phyloP scores from a whole-genome alignment of 2,113 vertebrate genomes.

The Varanus komodoensis region DNA sequence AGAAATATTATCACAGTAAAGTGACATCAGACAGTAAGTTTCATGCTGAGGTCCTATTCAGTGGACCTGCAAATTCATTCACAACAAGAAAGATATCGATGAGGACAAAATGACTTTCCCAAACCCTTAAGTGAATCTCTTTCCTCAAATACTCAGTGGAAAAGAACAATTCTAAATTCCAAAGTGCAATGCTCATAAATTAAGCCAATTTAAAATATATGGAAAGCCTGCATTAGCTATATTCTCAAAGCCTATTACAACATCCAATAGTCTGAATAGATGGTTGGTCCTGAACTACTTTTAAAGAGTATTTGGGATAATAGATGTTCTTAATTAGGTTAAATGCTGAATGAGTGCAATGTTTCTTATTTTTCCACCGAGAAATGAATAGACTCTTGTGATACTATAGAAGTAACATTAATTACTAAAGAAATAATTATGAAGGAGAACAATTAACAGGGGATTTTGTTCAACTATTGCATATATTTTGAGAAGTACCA shows the following conservation, averaged over 20 bases:
- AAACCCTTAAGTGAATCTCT: not conserved
- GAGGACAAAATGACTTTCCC: not conserved
- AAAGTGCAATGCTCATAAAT: not conserved
- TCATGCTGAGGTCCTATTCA: not conserved
- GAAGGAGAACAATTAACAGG: not conserved
- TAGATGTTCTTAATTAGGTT: slow-evolving; percentile 21
- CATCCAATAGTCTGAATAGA: slow-evolving; percentile 1
- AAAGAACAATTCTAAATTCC: not conserved
- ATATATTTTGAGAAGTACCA: not conserved
- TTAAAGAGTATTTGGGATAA: not conserved
- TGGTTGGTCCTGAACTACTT: slow-evolving; percentile 5
- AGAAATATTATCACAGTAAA: not conserved
- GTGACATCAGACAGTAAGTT: not conserved
- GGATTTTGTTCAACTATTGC: not conserved
- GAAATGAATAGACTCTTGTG: slow-evolving; percentile 3
- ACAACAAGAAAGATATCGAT: not conserved
- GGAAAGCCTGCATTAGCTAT: slow-evolving; percentile 1
- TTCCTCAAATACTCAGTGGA: not conserved
- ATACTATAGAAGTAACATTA: not conserved
- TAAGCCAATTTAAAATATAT: slow-evolving; percentile 7
- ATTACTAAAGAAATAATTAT: slow-evolving; percentile 3
- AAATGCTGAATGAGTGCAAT: not conserved
- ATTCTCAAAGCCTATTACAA: slow-evolving; percentile 5
- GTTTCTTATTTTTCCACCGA: not conserved
- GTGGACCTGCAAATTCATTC: not conserved